phyloP scores from a whole-genome alignment of 2,797 vertebrate genomes.

The Takifugu rubripes region DNA sequence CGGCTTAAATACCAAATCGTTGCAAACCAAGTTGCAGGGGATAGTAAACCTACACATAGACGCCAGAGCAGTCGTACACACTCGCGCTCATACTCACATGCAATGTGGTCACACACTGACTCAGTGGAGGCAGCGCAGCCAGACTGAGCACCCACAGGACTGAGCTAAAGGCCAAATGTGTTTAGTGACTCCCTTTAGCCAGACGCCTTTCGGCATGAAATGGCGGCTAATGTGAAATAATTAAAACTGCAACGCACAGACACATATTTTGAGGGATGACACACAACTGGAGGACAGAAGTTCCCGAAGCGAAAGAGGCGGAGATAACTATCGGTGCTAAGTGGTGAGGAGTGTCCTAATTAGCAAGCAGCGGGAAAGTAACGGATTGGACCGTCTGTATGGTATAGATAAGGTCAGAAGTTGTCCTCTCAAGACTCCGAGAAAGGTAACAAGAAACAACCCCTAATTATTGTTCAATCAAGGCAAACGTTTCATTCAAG shows the following conservation, averaged over 20 bases:
- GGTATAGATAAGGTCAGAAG: not conserved
- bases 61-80: not conserved
- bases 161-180: slow-evolving; percentile 56
- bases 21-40: slow-evolving; percentile 2
- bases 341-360: slow-evolving; percentile 42
- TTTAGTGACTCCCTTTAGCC: slow-evolving; percentile 62
- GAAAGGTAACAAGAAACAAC: too few species aligned
- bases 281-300: slow-evolving; percentile 56
- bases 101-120: slow-evolving; percentile 25
- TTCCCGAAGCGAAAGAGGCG: slow-evolving; percentile 18
- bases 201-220: slow-evolving; percentile 62
- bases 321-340: slow-evolving; percentile 7
- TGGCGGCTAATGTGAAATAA: slow-evolving; percentile 68
- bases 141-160: slow-evolving; percentile 45
- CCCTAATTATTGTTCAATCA: too few species aligned
- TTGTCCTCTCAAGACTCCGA: not conserved
- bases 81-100: slow-evolving; percentile 9
- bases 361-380: slow-evolving; percentile 11
- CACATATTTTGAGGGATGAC: slow-evolving; percentile 57
- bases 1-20: slow-evolving; percentile 19
- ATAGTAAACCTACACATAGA: not conserved
- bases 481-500: too few species aligned
- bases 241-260: slow-evolving; percentile 51
- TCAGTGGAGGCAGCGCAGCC: slow-evolving; percentile 26
- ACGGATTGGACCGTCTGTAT: not conserved